Evolutionary conservation across 2,797 vertebrate species (phyloP), one percentile per base, ranked within the genome.

Genomic region (Kryptolebias ocellatus): DNA sequence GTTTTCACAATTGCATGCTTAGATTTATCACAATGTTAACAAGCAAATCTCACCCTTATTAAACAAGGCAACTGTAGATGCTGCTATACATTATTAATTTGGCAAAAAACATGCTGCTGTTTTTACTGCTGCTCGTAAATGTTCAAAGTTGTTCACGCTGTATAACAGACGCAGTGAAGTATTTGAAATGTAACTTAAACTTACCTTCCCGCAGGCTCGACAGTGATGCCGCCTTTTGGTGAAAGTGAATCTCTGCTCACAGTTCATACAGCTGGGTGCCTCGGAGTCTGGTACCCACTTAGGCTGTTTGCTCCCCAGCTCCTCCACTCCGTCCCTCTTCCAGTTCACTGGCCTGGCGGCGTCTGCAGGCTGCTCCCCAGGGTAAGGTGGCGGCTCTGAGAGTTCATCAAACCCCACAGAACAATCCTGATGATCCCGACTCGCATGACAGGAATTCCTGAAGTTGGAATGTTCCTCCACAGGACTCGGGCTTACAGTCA

Each of bases 171-270:
- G 9, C 10, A 39, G 37, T 10, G 37, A 39, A 39, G 37, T 39
- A 10, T 39, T 39, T 39, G 9, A 39, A 39, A 39, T 24, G 37
- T 39, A 10, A 10, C 2, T 12, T 39, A 39, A 27, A 28, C 60
- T 1, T 51, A 98, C 98, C 93, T 98, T 98, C 56, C 97, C 98
- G 18, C 98, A 99, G 2, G 98, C 97, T 80, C 98, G 94, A 84
- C 98, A 99, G 85, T 99, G 98, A 73, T 99, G 98, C 57, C 98
- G 86, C 27, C 98, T 93, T 91, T 93, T 98, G 20, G 96, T 99
- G 81, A 99, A 99, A 0, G 96, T 99, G 89, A 99, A 99, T 88
- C 89, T 96, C 77, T 94, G 94, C 66, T 90, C 88, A 87, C 98
- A 99, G 81, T 93, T 96, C 96, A 98, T 98, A 78, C 98, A 99